Conservation (phyloP, 53 echinoderm and acorn worm species). For the Holothuria scabra region DNA sequence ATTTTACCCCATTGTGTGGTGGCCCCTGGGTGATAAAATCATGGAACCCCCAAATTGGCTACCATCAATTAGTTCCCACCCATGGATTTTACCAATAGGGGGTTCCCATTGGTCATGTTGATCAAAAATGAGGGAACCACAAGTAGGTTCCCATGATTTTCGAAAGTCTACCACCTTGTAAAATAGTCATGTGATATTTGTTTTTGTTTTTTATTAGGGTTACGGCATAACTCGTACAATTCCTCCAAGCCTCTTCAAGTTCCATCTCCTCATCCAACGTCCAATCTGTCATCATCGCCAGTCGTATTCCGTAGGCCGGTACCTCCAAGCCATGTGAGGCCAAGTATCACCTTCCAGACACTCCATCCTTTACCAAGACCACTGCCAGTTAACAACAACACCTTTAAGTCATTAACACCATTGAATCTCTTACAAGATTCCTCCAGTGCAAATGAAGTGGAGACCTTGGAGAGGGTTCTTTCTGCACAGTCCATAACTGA, state of each 20-base stretch:
- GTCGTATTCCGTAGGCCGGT: constrained; percentile 54
- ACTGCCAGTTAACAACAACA: constrained; percentile 70
- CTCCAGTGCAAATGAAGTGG: constrained; percentile 62
- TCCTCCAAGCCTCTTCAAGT: constrained; percentile 6
- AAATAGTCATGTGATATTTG: background rate
- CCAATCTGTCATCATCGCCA: constrained; percentile 45
- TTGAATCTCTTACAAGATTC: constrained; percentile 54
- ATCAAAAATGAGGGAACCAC: too few relatives aligned
- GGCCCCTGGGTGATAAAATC: too few relatives aligned
- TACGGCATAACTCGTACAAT: background rate
- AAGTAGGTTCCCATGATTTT: too few relatives aligned
- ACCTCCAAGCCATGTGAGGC: constrained; percentile 49
- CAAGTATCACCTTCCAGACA: constrained; percentile 86
- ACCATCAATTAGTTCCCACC: too few relatives aligned
- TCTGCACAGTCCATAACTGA: constrained; percentile 95
- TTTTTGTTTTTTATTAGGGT: background rate
- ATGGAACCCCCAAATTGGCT: too few relatives aligned
- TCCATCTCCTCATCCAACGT: background rate
- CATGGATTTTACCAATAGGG: too few relatives aligned
- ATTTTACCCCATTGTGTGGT: too few relatives aligned
- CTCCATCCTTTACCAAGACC: constrained; percentile 73
- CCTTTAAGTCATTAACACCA: constrained; percentile 64
- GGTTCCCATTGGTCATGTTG: too few relatives aligned
- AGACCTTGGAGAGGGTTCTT: constrained; percentile 85
- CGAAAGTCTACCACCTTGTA: background rate